Evolutionary conservation across 1,140 invertebrate species (phyloP).

Genomic region (Chironomus tepperi): DNA sequence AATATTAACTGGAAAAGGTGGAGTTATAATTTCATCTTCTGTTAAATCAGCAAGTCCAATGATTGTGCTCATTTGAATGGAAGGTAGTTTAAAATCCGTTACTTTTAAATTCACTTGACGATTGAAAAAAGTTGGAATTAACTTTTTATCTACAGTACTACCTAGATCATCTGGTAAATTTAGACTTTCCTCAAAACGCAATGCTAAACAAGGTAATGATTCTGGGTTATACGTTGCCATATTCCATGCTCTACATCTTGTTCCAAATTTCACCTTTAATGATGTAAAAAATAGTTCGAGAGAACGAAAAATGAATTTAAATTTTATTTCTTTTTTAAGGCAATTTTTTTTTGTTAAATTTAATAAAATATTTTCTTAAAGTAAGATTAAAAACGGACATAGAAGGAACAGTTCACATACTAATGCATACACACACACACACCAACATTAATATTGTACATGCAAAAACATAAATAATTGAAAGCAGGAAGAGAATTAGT

Average conservation of each 20-base stretch:
- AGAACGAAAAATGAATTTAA: background rate
- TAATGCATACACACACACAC: background rate
- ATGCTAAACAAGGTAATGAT: conserved; percentile 44
- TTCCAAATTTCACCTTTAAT: conserved; percentile 58
- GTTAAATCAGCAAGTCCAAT: conserved; percentile 68
- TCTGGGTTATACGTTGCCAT: conserved; percentile 49
- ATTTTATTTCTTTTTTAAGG: background rate
- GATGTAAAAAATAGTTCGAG: background rate
- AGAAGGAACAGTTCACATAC: conserved; percentile 15
- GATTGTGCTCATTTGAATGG: conserved; percentile 68
- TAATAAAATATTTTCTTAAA: background rate
- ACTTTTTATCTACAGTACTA: conserved; percentile 31
- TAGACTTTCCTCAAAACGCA: conserved; percentile 53
- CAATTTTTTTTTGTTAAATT: background rate
- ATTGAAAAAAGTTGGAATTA: conserved; percentile 40
- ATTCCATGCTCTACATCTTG: conserved; percentile 59
- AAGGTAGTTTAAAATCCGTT: conserved; percentile 54
- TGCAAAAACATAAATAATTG: background rate
- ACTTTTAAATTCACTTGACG: conserved; percentile 54
- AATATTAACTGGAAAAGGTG: conserved; percentile 71
- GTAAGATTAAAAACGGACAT: background rate
- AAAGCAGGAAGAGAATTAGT: no score
- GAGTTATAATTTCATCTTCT: conserved; percentile 74
- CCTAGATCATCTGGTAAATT: conserved; percentile 29
- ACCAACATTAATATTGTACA: background rate